These are phyloP conservation scores for Opisthocomus hoazin DNA, from an alignment of 2,113 vertebrate species.

Conservation along the genomic window DNA sequence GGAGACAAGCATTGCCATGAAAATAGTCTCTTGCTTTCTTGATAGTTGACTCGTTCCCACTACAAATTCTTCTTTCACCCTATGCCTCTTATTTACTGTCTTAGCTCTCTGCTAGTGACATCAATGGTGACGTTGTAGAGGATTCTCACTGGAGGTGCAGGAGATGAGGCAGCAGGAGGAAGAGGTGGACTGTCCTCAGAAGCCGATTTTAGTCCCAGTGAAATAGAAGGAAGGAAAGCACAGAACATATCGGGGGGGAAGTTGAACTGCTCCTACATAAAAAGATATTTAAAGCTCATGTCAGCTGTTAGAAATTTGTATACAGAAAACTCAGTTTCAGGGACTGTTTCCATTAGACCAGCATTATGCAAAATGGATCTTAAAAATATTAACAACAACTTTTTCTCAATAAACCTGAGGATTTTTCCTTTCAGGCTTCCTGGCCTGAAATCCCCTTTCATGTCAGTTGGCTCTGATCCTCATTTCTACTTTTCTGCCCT, in stretches of 20 bases:
- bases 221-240: constrained; percentile 9
- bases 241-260: constrained; percentile 50
- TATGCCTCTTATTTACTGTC: neutral
- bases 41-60: neutral
- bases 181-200: constrained; percentile 38
- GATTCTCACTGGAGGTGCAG: neutral
- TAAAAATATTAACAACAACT: neutral
- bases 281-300: constrained; percentile 51
- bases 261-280: constrained; percentile 54
- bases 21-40: constrained; percentile 28
- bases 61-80: constrained; percentile 4
- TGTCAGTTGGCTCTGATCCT: neutral
- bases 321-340: constrained; percentile 10
- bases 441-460: neutral
- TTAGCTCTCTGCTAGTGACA: neutral
- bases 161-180: neutral
- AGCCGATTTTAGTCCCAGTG: constrained; percentile 11
- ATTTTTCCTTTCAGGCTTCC: neutral
- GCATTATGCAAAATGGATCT: neutral
- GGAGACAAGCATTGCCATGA: constrained; percentile 34
- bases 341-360: neutral
- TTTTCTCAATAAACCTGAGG: neutral
- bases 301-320: constrained; percentile 45
- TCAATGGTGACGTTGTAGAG: neutral
- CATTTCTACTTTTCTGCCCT: neutral